Conservation (phyloP, 2,888 invertebrate species). For the Agrotis ipsilon region DNA sequence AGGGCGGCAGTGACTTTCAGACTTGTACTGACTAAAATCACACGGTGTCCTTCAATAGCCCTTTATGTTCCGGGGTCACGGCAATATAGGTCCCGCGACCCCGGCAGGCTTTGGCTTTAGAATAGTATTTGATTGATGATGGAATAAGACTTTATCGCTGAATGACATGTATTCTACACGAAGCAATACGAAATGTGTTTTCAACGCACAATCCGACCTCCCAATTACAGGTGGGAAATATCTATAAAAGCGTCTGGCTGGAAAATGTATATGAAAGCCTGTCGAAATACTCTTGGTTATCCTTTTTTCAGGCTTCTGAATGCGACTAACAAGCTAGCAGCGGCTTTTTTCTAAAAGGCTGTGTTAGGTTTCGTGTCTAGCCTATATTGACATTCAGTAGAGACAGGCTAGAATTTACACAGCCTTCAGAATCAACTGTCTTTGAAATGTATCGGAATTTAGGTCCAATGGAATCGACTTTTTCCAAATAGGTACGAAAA, state of each 20-base stretch:
- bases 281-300: conserved; percentile 3
- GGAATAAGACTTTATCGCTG: no score
- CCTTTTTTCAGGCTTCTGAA: background rate
- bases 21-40: no score
- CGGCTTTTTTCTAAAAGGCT: conserved; percentile 1
- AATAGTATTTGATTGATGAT: no score
- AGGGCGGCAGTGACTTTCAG: no score
- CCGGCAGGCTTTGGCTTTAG: no score
- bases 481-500: background rate
- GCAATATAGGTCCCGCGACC: no score
- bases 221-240: conserved; percentile 7
- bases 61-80: no score
- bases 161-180: background rate
- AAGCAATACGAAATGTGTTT: background rate
- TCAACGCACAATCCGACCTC: conserved; percentile 1
- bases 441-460: background rate
- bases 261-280: no score
- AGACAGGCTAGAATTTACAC: background rate
- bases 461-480: no score
- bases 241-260: background rate
- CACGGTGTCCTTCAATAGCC: no score
- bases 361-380: background rate
- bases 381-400: background rate
- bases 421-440: background rate
- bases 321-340: background rate